A percentile compares a stretch with the other conserved stretches of the same genome.
Conservation (phyloP, 1,140 invertebrate genomes). For the Tetramorium simillimum region DNA sequence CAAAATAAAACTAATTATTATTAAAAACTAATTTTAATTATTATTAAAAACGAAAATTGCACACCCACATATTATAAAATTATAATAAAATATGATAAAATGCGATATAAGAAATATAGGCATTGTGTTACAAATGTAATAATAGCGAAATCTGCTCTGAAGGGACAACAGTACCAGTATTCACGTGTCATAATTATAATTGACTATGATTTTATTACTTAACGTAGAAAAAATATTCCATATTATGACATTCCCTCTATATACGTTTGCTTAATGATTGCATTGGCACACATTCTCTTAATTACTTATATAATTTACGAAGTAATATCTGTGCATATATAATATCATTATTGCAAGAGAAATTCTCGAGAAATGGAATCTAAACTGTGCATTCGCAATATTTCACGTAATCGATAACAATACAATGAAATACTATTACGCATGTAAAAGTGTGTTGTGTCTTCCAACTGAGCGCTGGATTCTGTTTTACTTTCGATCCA, state of each 20-base stretch:
- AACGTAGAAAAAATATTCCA: neutral
- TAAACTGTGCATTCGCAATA: slow-evolving; percentile 10
- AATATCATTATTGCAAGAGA: neutral
- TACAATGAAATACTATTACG: slow-evolving; percentile 57
- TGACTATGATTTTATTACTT: neutral
- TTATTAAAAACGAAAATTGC: neutral
- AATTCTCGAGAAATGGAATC: neutral
- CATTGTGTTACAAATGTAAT: neutral
- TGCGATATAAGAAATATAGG: neutral
- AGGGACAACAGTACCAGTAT: neutral
- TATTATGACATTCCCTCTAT: neutral
- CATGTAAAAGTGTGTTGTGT: slow-evolving; percentile 41
- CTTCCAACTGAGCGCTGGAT: slow-evolving; percentile 16
- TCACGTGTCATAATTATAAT: neutral
- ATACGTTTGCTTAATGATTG: neutral
- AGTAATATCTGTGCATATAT: neutral
- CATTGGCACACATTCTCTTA: neutral
- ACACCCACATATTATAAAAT: neutral
- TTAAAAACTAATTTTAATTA: no score
- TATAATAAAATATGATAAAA: neutral
- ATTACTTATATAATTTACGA: neutral
- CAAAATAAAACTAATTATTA: neutral
- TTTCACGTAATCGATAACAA: slow-evolving; percentile 62
- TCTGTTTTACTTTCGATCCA: slow-evolving; percentile 53
- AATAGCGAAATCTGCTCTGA: neutral